Percentiles rank a stretch among this genome's conserved stretches.
Evolutionary conservation across 2,888 invertebrate genomes (phyloP).

Genomic region (Merodon equestris): DNA sequence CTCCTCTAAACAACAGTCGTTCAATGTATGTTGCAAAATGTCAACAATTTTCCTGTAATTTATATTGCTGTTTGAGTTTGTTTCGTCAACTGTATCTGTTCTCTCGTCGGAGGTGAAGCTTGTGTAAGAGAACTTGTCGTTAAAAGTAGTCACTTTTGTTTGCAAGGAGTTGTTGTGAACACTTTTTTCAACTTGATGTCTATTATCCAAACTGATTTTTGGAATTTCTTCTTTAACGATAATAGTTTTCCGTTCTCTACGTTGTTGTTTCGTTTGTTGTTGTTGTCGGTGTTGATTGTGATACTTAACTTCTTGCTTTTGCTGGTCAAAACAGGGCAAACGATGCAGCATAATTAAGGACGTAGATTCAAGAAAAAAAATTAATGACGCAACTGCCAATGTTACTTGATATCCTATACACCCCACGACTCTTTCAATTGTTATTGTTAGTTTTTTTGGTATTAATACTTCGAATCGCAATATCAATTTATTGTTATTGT

Average conservation of each 20-base stretch:
- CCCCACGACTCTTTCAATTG: slow-evolving; percentile 1
- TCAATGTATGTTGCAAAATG: neutral
- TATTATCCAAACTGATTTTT: no score
- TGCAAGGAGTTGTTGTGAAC: neutral
- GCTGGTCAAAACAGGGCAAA: slow-evolving; percentile 63
- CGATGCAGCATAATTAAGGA: slow-evolving; percentile 66
- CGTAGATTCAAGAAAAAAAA: slow-evolving; percentile 38
- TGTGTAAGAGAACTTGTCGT: slow-evolving; percentile 37
- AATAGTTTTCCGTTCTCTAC: slow-evolving; percentile 10
- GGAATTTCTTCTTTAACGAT: neutral
- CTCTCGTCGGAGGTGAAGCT: neutral
- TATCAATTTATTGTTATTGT: slow-evolving; percentile 45
- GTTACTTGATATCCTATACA: slow-evolving; percentile 46
- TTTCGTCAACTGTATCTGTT: slow-evolving; percentile 45
- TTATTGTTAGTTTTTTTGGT: slow-evolving; percentile 30
- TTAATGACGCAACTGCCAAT: slow-evolving; percentile 28
- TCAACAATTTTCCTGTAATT: neutral
- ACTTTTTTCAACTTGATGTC: no score
- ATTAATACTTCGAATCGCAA: slow-evolving; percentile 36
- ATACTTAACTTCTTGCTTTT: slow-evolving; percentile 68
- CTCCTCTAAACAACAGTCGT: no score
- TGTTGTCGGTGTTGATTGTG: slow-evolving; percentile 28
- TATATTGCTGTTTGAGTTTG: neutral
- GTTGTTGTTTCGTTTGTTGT: slow-evolving; percentile 21
- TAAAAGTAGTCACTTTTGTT: slow-evolving; percentile 40